phyloP scores from a whole-genome alignment of 2,888 invertebrate species.

The Rhagium mordax region DNA sequence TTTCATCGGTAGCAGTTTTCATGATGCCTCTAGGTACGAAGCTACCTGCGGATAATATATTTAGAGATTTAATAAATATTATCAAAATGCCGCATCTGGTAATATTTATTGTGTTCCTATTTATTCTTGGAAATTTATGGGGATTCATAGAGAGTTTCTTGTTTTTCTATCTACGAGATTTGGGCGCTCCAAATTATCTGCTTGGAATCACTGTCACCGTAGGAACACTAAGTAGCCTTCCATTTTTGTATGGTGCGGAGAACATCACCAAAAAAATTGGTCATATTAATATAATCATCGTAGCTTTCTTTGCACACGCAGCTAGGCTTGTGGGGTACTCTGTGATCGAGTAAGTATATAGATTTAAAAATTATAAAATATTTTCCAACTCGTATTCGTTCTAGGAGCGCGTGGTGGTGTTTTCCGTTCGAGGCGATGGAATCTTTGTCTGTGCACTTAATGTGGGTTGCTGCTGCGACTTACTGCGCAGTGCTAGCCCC shows the following conservation, averaged over 20 bases:
- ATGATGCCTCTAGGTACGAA: conserved; percentile 86
- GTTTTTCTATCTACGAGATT: conserved; percentile 87
- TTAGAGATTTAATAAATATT: conserved; percentile 82
- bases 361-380: not conserved
- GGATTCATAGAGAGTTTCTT: conserved; percentile 92
- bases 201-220: conserved; percentile 89
- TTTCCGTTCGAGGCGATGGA: conserved; percentile 92
- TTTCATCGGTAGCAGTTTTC: conserved; percentile 82
- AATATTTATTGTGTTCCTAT: conserved; percentile 85
- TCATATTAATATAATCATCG: conserved; percentile 86
- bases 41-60: conserved; percentile 83
- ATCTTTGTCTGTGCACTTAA: conserved; percentile 87
- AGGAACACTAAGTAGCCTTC: conserved; percentile 87
- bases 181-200: conserved; percentile 87
- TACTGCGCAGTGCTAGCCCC: conserved; percentile 90
- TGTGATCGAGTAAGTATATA: conserved; percentile 82
- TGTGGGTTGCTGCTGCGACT: conserved; percentile 93
- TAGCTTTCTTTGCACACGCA: conserved; percentile 89
- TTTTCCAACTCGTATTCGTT: conserved; percentile 50
- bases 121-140: conserved; percentile 88
- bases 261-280: conserved; percentile 86
- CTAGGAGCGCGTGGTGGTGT: conserved; percentile 90
- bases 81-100: conserved; percentile 86
- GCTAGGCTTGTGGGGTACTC: conserved; percentile 88
- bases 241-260: conserved; percentile 88